Conservation (phyloP, 1,140 invertebrate genomes). For the Colletes gigas region DNA sequence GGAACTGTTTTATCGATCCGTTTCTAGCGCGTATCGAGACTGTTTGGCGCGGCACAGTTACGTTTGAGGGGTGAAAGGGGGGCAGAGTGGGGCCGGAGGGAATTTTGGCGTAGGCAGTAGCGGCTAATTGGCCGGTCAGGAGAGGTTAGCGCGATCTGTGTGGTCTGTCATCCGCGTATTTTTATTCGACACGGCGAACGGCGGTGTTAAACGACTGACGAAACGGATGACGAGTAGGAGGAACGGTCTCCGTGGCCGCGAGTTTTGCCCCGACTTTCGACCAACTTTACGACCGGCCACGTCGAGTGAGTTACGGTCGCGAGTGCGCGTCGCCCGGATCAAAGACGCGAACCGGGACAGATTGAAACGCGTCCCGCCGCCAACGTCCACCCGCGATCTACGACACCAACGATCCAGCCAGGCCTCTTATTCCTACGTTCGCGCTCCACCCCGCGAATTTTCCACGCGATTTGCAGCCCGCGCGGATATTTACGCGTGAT, state of each 20-base stretch:
- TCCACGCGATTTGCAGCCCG: not conserved
- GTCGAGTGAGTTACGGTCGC: slow-evolving; percentile 60
- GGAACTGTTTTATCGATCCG: no score
- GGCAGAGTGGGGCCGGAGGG: not conserved
- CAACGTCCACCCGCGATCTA: slow-evolving; percentile 51
- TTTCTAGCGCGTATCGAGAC: no score
- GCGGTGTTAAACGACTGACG: slow-evolving; percentile 78
- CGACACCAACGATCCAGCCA: slow-evolving; percentile 11
- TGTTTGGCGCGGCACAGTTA: no score
- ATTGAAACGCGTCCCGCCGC: slow-evolving; percentile 53
- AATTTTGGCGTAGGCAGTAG: slow-evolving; percentile 18
- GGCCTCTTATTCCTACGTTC: no score
- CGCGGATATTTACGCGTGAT: not conserved
- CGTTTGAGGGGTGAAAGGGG: not conserved
- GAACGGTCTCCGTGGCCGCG: slow-evolving; percentile 11
- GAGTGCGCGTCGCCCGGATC: slow-evolving; percentile 51
- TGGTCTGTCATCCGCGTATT: slow-evolving; percentile 74
- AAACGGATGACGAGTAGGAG: slow-evolving; percentile 72
- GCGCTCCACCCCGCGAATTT: not conserved
- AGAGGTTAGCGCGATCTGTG: slow-evolving; percentile 63
- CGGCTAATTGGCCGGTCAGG: slow-evolving; percentile 39
- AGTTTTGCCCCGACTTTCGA: slow-evolving; percentile 36
- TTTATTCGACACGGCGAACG: slow-evolving; percentile 77
- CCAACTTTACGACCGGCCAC: slow-evolving; percentile 54
- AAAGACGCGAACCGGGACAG: slow-evolving; percentile 57